phyloP scores from a whole-genome alignment of 1,140 invertebrate species.

The Drosophila pachea region DNA sequence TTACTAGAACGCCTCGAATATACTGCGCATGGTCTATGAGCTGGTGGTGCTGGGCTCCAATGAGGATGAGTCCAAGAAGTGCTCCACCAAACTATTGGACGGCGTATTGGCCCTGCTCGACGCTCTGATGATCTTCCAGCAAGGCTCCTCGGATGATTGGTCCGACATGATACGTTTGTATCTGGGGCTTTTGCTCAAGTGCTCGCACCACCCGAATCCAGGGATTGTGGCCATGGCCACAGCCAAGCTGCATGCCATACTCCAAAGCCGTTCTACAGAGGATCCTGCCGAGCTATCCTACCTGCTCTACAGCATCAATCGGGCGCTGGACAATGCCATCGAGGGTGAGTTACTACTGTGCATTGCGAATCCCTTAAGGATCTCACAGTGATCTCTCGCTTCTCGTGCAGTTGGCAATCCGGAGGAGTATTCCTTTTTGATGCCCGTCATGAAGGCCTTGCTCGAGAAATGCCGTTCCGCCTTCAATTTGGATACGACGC shows the following conservation, averaged over 20 bases:
- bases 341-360: conserved; percentile 63
- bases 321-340: conserved; percentile 78
- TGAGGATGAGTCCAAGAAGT: conserved; percentile 80
- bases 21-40: conserved; percentile 82
- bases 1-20: conserved; percentile 80
- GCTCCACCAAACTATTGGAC: conserved; percentile 81
- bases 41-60: conserved; percentile 81
- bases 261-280: conserved; percentile 81
- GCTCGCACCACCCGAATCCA: conserved; percentile 80
- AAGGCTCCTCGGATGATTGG: conserved; percentile 80
- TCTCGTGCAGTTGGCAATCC: conserved; percentile 79
- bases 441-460: conserved; percentile 83
- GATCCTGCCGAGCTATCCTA: conserved; percentile 81
- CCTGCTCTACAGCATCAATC: conserved; percentile 79
- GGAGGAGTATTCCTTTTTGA: conserved; percentile 83
- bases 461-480: conserved; percentile 81
- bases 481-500: conserved; percentile 80
- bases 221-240: conserved; percentile 83
- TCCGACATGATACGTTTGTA: conserved; percentile 81
- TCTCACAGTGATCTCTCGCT: neutral
- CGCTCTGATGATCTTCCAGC: conserved; percentile 81
- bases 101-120: conserved; percentile 80
- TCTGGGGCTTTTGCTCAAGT: conserved; percentile 80
- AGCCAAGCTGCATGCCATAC: conserved; percentile 82
- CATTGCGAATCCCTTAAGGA: no score